phyloP scores from a whole-genome alignment of 2,888 invertebrate genomes.

The Mesodorylaimus sp. region DNA sequence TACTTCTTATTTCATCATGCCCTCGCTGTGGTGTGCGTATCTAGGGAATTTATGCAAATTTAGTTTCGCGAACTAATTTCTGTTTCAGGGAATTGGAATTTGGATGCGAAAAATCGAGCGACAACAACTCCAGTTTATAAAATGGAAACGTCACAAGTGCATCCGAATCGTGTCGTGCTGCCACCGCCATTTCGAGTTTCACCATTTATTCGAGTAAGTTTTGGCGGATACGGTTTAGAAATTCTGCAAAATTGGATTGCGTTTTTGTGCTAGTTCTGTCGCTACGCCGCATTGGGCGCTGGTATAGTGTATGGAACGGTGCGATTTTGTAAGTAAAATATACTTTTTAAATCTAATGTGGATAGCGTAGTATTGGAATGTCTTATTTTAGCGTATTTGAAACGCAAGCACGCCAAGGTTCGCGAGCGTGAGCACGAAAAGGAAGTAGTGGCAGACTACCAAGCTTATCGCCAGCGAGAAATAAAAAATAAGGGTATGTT shows the following conservation, averaged over 20 bases:
- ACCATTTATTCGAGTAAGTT: slow-evolving; percentile 1
- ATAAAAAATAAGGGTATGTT: too few relatives aligned
- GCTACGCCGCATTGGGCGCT: slow-evolving; percentile 1
- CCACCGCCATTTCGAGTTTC: not conserved
- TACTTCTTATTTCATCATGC: too few relatives aligned
- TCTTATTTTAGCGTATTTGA: not conserved
- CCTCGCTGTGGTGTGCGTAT: too few relatives aligned
- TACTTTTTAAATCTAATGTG: not conserved
- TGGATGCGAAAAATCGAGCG: too few relatives aligned
- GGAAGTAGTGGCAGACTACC: not conserved
- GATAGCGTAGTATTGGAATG: not conserved
- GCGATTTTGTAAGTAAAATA: not conserved
- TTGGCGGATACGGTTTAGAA: not conserved
- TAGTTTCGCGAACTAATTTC: too few relatives aligned
- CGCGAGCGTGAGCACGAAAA: not conserved
- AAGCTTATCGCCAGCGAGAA: too few relatives aligned
- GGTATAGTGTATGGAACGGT: not conserved
- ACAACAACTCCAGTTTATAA: not conserved
- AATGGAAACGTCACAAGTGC: not conserved
- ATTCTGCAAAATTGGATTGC: not conserved
- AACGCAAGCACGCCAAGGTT: not conserved
- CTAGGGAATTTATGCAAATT: too few relatives aligned
- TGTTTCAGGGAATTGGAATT: too few relatives aligned
- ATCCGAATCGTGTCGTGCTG: not conserved
- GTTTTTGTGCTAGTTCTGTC: slow-evolving; percentile 1